Base-by-base conservation (phyloP, 1,140 invertebrate genomes). In the Cherax quadricarinatus region DNA sequence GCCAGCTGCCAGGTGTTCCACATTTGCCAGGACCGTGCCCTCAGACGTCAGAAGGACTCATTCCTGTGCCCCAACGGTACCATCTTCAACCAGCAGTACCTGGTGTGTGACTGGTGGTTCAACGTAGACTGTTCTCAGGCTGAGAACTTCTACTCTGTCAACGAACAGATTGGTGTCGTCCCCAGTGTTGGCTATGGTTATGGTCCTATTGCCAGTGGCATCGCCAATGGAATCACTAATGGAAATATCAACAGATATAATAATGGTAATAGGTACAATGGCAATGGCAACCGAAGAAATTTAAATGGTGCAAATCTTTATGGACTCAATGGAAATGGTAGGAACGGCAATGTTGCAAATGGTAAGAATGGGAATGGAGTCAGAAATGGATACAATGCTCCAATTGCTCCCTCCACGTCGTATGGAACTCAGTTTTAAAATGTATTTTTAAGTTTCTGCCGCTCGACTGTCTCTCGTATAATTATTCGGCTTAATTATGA, bases 61-160 rank as follows among this genome's bases (percentile, higher is more conserved):
- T 82, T 82, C 53, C 80, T 82, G 10, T 82, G 80, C 49, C 80
- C 80, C 53, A 82, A 82, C 53, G 80, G 80, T n/a, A 82, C 80
- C 49, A 24, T 82, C 49, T 82, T 82, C 80, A 82, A 30, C 53
- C 80, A 82, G 49, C 49, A 82, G 49, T 82, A 82, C 49, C 24
- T 53, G 12, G 80, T 82, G 80, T 82, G 80, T 9, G 80, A 51
- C 49, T 82, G 80, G 80, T 82, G 80, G 80, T 82, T 53, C 24
- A 82, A 82, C 24, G 80, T 82, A 2, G n/a, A 82, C 48, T 82
- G 80, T 82, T 75, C 70, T 12, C 24, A 75, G n/a, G 21, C 70
- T 30, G 24, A 75, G 24, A 75, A 30, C n/a, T 75, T 75, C 70
- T 96, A 96, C 93, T 94, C 94, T 1, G 92, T 95, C 14, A 96